Conservation (phyloP, 2,888 invertebrate genomes). For the Orchesellides sinensis region DNA sequence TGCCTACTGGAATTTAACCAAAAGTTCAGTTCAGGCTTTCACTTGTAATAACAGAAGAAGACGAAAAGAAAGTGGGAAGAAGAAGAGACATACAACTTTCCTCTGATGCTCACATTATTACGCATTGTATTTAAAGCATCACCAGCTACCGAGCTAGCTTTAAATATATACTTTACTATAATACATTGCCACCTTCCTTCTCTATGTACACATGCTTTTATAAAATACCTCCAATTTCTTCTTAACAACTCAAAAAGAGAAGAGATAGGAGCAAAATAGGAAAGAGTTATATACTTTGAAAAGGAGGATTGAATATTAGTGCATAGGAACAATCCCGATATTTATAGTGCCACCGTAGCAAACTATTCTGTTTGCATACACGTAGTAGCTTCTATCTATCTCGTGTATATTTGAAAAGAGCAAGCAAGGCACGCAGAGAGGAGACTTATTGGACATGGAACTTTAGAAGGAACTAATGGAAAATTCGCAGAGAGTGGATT, state of each 20-base stretch:
- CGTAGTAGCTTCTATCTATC: too few species aligned
- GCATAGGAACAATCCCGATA: too few species aligned
- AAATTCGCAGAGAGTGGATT: conserved; percentile 52
- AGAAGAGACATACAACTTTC: not conserved
- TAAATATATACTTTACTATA: not conserved
- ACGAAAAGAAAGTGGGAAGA: conserved; percentile 25
- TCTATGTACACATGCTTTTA: too few species aligned
- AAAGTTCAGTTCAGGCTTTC: conserved; percentile 35
- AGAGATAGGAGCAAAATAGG: not conserved
- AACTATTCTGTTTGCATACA: too few species aligned
- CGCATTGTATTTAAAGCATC: not conserved
- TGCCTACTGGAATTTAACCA: conserved; percentile 44
- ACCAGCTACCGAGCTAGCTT: too few species aligned
- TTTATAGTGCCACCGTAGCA: not conserved
- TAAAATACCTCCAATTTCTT: too few species aligned
- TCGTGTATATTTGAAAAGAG: conserved; percentile 20
- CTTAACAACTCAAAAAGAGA: conserved; percentile 7
- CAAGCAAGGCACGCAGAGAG: conserved; percentile 6
- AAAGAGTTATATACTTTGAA: conserved; percentile 9
- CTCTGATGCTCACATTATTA: not conserved
- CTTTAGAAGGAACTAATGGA: conserved; percentile 57
- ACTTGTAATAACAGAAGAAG: conserved; percentile 42
- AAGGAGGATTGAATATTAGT: conserved; percentile 50
- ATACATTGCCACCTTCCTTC: conserved; percentile 32
- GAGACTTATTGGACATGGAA: conserved; percentile 47